A percentile compares a stretch with the other conserved stretches of the same genome.
These are phyloP conservation scores for Brienomyrus brachyistius DNA, from an alignment of 2,113 vertebrate genomes.

Conservation along the genomic window DNA sequence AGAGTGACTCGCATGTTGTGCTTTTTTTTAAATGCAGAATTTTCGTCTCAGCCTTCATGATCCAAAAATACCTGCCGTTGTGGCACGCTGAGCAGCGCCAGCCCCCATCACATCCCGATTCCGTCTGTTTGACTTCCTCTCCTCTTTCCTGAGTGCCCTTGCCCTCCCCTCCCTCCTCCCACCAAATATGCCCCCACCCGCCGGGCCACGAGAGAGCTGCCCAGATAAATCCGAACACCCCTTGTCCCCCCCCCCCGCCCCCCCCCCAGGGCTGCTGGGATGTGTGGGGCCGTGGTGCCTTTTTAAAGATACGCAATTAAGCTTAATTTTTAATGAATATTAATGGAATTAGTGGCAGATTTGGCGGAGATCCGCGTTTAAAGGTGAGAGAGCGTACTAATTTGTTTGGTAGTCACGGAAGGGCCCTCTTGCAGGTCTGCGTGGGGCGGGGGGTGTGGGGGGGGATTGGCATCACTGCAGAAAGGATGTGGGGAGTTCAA, in stretches of 20 bases:
- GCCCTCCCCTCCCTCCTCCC: not conserved
- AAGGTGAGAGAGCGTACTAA: conserved; percentile 54
- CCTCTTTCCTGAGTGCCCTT: not conserved
- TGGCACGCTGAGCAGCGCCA: not conserved
- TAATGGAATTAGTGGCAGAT: conserved; percentile 67
- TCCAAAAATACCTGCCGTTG: not conserved
- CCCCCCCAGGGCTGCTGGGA: conserved; percentile 22
- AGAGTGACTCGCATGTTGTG: not conserved
- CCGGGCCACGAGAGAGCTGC: not conserved
- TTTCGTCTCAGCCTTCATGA: conserved; percentile 4
- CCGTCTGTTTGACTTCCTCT: not conserved
- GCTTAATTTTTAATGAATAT: conserved; percentile 76
- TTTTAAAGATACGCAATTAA: conserved; percentile 62
- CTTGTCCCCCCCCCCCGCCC: conserved; percentile 40
- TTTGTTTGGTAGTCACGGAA: conserved; percentile 64
- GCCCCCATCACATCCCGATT: no score
- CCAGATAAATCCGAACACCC: conserved; percentile 15
- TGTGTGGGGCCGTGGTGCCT: conserved; percentile 20
- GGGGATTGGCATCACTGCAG: conserved; percentile 7
- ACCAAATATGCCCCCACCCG: not conserved
- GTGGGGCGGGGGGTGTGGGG: not conserved
- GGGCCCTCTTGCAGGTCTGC: conserved; percentile 32
- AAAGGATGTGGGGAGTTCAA: not conserved
- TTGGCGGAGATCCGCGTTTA: conserved; percentile 61
- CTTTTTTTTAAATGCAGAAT: conserved; percentile 13